Conservation (phyloP, 2,888 invertebrate genomes). For the Imbricaverruca yamaguchii region DNA sequence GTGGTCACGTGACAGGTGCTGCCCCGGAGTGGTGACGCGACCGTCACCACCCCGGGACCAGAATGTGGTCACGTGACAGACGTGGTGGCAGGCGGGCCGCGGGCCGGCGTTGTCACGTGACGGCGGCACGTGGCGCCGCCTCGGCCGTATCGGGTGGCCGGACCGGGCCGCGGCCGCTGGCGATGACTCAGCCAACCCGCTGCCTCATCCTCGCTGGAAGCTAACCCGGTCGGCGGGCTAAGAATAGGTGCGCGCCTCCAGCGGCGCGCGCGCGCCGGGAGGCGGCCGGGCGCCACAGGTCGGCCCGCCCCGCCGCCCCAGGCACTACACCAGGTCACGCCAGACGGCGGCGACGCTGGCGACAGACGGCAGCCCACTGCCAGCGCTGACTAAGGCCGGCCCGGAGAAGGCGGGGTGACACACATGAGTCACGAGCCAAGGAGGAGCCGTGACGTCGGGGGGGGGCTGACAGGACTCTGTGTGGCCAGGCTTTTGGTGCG, state of each 20-base stretch:
- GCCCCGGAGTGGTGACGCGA: no score
- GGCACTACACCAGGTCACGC: background rate
- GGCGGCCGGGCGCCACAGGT: background rate
- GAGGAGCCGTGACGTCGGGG: no score
- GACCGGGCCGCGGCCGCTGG: background rate
- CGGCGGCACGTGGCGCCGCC: no score
- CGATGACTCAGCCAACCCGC: background rate
- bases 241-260: background rate
- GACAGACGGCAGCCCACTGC: background rate
- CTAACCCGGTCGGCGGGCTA: background rate
- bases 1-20: no score
- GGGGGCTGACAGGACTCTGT: no score
- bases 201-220: constrained; percentile 11
- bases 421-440: no score
- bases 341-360: background rate
- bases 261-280: background rate
- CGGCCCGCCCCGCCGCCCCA: background rate
- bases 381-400: background rate
- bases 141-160: background rate
- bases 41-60: no score
- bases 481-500: no score
- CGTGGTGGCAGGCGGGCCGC: no score
- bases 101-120: no score
- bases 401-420: no score
- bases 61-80: no score